These are phyloP conservation scores for Morelia viridis DNA, from an alignment of 2,797 vertebrate species.

Conservation along the genomic window DNA sequence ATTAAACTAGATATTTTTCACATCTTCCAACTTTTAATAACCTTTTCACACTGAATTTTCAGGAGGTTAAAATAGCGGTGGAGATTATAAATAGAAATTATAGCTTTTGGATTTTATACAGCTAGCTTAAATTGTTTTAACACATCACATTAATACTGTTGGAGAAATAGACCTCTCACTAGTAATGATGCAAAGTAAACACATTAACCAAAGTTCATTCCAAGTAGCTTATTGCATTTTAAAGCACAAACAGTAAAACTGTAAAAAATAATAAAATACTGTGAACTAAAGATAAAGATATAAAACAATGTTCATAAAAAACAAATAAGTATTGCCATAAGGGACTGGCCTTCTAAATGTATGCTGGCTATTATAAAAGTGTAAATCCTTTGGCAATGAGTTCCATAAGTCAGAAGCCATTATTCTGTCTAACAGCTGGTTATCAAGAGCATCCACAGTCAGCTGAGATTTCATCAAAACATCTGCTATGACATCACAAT, in stretches of 20 bases:
- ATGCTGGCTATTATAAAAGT: not conserved
- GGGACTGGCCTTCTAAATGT: not conserved
- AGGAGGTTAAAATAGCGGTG: not conserved
- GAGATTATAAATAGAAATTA: not conserved
- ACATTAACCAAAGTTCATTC: not conserved
- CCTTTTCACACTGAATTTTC: not conserved
- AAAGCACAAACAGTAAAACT: not conserved
- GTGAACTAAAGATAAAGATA: not conserved
- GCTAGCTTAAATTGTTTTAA: not conserved
- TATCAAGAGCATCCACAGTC: not conserved
- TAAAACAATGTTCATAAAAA: not conserved
- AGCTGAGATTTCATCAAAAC: not conserved
- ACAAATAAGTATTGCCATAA: not conserved
- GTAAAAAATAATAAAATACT: not conserved
- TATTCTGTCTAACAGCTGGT: not conserved
- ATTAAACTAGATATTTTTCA: not conserved
- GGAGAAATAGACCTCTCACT: not conserved
- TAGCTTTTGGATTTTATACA: slow-evolving; percentile 17
- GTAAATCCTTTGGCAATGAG: not conserved
- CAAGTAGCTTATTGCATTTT: not conserved
- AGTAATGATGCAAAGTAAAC: not conserved
- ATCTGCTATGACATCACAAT: not conserved
- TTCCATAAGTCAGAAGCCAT: not conserved
- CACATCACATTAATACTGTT: not conserved
- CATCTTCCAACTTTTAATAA: not conserved